These are phyloP conservation scores for Pleuronectes platessa DNA, from an alignment of 2,113 vertebrate genomes.

Conservation along the genomic window DNA sequence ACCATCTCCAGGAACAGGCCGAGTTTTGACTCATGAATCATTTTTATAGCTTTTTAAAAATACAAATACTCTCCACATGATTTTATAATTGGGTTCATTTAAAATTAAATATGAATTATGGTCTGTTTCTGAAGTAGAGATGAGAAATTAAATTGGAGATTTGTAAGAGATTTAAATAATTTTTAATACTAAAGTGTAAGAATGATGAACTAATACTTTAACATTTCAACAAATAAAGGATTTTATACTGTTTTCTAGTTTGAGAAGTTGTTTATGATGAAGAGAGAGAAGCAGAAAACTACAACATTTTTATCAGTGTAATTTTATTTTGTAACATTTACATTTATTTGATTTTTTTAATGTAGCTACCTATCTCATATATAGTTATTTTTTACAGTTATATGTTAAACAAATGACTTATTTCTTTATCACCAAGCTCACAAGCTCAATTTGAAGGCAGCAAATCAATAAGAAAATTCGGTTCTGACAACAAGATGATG, in stretches of 20 bases:
- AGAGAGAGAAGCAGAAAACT: background rate
- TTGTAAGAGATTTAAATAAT: conserved; percentile 73
- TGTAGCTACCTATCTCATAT: background rate
- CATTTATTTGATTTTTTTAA: background rate
- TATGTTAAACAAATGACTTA: too few species aligned
- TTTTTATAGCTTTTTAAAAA: background rate
- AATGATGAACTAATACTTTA: conserved; percentile 35
- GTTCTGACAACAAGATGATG: too few species aligned
- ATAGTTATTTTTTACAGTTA: too few species aligned
- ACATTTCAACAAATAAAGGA: conserved; percentile 66
- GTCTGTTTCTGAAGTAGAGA: background rate
- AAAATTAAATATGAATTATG: conserved; percentile 6
- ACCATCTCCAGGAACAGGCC: too few species aligned
- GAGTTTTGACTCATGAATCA: background rate
- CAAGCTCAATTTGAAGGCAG: too few species aligned
- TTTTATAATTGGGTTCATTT: conserved; percentile 16
- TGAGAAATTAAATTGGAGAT: conserved; percentile 27
- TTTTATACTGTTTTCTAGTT: conserved; percentile 58
- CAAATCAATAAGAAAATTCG: too few species aligned
- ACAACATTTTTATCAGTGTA: background rate
- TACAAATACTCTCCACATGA: conserved; percentile 13
- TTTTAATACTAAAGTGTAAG: conserved; percentile 62
- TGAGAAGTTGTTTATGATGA: background rate
- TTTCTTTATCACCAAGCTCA: too few species aligned
- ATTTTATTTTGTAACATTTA: background rate